A percentile compares a stretch with the other conserved stretches of the same genome.
These are phyloP conservation scores for Lasioglossum zephyrum DNA, from an alignment of 2,888 invertebrate species.

Conservation along the genomic window DNA sequence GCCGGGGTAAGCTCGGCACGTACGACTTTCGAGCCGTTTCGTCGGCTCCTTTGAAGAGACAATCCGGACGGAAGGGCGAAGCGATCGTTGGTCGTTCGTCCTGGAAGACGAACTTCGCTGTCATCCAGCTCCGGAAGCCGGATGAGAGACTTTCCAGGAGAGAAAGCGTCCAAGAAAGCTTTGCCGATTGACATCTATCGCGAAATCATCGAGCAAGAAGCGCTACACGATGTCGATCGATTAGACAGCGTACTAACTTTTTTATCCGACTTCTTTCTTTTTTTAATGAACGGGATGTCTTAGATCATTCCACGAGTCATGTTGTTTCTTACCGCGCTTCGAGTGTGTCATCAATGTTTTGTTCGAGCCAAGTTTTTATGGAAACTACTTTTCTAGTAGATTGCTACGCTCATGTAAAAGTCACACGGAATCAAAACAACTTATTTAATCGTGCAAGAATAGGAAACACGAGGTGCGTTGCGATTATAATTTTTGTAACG, in stretches of 20 bases:
- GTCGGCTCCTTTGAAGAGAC: constrained; percentile 74
- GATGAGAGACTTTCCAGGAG: background rate
- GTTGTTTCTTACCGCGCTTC: background rate
- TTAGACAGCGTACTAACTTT: background rate
- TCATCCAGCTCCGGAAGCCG: constrained; percentile 8
- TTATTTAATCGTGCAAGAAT: background rate
- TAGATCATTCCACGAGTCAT: background rate
- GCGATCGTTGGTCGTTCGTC: constrained; percentile 53
- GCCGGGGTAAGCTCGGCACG: constrained; percentile 67
- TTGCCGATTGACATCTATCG: background rate
- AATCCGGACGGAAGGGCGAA: constrained; percentile 69
- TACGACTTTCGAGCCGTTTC: constrained; percentile 67
- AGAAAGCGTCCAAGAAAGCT: background rate
- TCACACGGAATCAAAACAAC: background rate
- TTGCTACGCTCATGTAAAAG: too few species aligned
- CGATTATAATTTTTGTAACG: too few species aligned
- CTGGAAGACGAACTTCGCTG: constrained; percentile 17
- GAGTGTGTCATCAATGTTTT: too few species aligned
- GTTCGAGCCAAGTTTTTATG: background rate
- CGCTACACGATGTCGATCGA: background rate
- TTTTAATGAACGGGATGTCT: background rate
- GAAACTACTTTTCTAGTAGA: background rate
- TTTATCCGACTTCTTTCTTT: background rate
- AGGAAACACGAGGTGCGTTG: too few species aligned
- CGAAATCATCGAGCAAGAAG: background rate